Conservation (phyloP, 2,888 invertebrate species). For the Salticus scenicus region DNA sequence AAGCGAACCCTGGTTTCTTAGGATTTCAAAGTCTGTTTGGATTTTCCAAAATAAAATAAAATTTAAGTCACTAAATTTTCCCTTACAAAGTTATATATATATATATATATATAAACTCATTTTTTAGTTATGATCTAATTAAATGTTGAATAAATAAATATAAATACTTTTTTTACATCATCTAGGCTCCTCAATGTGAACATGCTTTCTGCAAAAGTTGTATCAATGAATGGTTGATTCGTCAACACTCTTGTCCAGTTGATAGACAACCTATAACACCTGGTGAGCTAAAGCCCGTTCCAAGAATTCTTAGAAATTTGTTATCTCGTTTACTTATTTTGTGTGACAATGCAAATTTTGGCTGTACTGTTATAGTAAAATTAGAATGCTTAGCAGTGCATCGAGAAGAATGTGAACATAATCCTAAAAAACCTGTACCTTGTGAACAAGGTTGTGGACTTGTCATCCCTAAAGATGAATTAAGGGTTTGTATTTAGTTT, state of each 20-base stretch:
- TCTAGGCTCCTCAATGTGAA: conserved; percentile 93
- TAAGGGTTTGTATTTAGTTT: conserved; percentile 79
- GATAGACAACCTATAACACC: conserved; percentile 92
- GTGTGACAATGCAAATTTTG: conserved; percentile 93
- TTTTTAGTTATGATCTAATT: no score
- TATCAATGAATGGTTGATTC: conserved; percentile 95
- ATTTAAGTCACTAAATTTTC: no score
- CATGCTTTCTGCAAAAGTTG: conserved; percentile 95
- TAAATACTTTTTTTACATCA: conserved; percentile 16
- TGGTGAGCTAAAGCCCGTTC: conserved; percentile 88
- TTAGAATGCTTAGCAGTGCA: conserved; percentile 89
- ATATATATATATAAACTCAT: no score
- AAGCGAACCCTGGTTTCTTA: no score
- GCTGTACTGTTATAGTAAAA: conserved; percentile 89
- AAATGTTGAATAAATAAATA: no score
- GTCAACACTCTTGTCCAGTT: conserved; percentile 95
- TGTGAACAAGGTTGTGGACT: conserved; percentile 96
- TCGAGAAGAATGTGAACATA: conserved; percentile 92
- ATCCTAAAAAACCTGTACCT: conserved; percentile 93
- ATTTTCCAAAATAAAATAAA: no score
- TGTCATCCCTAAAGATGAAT: conserved; percentile 94
- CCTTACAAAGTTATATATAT: no score
- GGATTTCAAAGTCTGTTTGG: no score
- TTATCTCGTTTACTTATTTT: conserved; percentile 90
- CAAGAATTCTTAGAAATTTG: conserved; percentile 93